A percentile compares a stretch with the other conserved stretches of the same genome.
Conservation (phyloP, 2,113 vertebrate species). For the Scophthalmus maximus region DNA sequence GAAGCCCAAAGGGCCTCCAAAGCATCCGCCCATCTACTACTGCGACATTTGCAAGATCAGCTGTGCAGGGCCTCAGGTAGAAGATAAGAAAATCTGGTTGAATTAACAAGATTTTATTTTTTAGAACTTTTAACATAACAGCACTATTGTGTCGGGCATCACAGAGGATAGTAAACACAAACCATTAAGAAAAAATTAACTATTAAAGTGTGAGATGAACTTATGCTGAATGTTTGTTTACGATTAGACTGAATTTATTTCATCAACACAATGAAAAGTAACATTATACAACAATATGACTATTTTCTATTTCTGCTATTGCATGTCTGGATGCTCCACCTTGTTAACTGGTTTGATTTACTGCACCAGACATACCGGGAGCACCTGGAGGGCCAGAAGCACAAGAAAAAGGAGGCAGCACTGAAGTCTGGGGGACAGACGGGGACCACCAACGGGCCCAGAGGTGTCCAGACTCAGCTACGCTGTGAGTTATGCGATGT, state of each 20-base stretch:
- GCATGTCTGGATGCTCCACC: background rate
- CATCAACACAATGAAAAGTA: no score
- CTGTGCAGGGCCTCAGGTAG: slow-evolving; percentile 89
- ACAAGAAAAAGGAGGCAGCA: slow-evolving; percentile 87
- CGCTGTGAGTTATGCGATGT: slow-evolving; percentile 86
- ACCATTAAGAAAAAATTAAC: no score
- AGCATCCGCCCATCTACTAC: slow-evolving; percentile 86
- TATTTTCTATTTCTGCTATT: background rate
- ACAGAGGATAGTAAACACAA: background rate
- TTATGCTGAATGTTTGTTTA: no score
- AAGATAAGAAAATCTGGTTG: background rate
- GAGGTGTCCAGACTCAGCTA: slow-evolving; percentile 79
- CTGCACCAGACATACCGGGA: slow-evolving; percentile 84
- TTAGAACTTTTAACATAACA: background rate
- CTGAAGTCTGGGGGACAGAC: slow-evolving; percentile 77
- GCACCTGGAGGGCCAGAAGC: slow-evolving; percentile 88
- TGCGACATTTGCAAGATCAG: slow-evolving; percentile 91
- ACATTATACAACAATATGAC: no score
- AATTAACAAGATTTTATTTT: background rate
- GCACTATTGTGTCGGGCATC: background rate
- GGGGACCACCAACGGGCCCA: slow-evolving; percentile 61
- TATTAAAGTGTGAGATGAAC: no score
- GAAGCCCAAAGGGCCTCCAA: slow-evolving; percentile 81
- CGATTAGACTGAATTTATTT: no score
- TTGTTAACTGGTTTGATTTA: background rate